Conservation (phyloP, 2,797 vertebrate genomes). For the Neoniphon sammara region DNA sequence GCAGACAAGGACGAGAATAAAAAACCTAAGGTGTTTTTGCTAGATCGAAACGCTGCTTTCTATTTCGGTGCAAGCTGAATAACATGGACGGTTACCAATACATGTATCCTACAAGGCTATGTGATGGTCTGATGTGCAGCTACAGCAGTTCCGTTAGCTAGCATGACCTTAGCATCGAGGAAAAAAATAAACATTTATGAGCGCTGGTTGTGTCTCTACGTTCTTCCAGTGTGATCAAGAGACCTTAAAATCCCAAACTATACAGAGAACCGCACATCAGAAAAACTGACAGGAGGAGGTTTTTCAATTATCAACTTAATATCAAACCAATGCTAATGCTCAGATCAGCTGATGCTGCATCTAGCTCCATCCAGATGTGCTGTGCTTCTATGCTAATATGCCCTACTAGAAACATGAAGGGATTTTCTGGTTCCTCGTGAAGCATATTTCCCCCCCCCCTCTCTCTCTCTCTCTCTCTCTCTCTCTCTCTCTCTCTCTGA, state of each 20-base stretch:
- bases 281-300: conserved; percentile 31
- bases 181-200: conserved; percentile 16
- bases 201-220: conserved; percentile 7
- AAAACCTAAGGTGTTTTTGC: neutral
- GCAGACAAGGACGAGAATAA: neutral
- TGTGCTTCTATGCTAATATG: conserved; percentile 41
- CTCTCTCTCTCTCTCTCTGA: too few species aligned
- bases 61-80: neutral
- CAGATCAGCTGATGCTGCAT: conserved; percentile 59
- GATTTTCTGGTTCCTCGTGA: neutral
- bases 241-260: conserved; percentile 50
- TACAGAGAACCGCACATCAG: conserved; percentile 48
- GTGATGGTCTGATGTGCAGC: conserved; percentile 44
- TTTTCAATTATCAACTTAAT: conserved; percentile 9
- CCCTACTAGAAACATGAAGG: conserved; percentile 53
- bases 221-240: conserved; percentile 46
- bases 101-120: conserved; percentile 5
- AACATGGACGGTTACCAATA: neutral
- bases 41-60: neutral
- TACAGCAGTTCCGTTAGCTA: conserved; percentile 73
- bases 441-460: too few species aligned
- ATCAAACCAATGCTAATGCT: conserved; percentile 37
- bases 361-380: conserved; percentile 56
- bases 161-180: conserved; percentile 78
- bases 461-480: too few species aligned